Evolutionary conservation across 1,140 invertebrate species (phyloP).

Genomic region (Hestina assimilis): DNA sequence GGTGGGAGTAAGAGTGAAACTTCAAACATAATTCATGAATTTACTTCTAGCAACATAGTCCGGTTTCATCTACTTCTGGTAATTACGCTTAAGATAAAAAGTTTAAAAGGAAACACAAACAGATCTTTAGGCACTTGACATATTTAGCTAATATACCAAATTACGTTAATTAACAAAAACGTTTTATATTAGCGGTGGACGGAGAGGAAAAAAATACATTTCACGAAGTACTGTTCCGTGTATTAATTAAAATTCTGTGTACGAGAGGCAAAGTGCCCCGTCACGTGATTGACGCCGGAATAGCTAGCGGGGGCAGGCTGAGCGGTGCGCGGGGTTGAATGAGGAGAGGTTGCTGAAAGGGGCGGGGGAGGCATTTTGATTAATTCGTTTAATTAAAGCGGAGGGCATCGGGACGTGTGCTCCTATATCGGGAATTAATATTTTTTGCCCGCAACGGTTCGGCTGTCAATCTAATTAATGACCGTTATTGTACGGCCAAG

Average conservation of each 20-base stretch:
- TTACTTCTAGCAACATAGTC: no score
- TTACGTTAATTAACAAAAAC: background rate
- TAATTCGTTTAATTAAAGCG: constrained; percentile 42
- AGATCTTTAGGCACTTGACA: background rate
- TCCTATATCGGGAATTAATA: constrained; percentile 33
- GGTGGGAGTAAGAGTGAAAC: no score
- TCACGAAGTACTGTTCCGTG: background rate
- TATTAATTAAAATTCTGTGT: constrained; percentile 27
- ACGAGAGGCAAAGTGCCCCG: constrained; percentile 28
- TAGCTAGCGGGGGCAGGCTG: background rate
- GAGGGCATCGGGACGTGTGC: constrained; percentile 33
- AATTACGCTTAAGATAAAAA: no score
- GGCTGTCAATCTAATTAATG: constrained; percentile 37
- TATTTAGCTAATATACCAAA: background rate
- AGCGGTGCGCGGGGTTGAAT: background rate
- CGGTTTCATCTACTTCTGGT: no score
- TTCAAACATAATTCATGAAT: no score
- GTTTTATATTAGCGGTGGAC: background rate
- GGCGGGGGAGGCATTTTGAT: constrained; percentile 26
- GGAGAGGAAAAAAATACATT: constrained; percentile 8
- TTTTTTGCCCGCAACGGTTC: constrained; percentile 28
- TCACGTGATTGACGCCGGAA: constrained; percentile 31
- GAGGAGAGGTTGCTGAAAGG: background rate
- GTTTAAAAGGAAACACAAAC: no score
- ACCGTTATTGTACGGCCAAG: constrained; percentile 26